Base-by-base conservation (phyloP, 2,888 invertebrate species). In the Nemotelus pantherinus region DNA sequence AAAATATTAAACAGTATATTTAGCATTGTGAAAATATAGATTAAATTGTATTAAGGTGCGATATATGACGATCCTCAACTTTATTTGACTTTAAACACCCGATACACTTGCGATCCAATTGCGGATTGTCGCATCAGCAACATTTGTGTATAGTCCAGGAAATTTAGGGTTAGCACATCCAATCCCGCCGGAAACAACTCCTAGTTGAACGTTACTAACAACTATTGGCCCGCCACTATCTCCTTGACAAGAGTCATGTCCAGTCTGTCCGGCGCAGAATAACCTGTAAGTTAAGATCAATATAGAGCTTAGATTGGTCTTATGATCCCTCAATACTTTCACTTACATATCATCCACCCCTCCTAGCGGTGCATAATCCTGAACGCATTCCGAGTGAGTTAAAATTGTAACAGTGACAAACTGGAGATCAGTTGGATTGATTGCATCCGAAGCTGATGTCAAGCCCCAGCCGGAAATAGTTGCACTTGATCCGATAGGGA, bases 181-280 rank as follows among this genome's bases (percentile, higher is more conserved):
- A 58, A 78, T 65, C 3, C 79, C 79, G 9, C 77, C 78, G 7
- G 78, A 79, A 4, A 79, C 79, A 45, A 77, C 64, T 57, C 80
- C 80, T 67, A 80, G 67, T 70, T 78, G 78, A 43, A 67, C 50
- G 7, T 47, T 77, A 43, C 71, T 77, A 6, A 78, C 55, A n/a
- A 80, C 71, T 48, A 80, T 77, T 68, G 80, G 80, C 3, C 80
- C 80, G 75, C 80, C 80, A 55, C 78, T 78, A 68, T 80, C 80
- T 57, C 80, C 80, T 64, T 78, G 78, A 50, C 80, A 80, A 2
- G 78, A 76, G 76, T 80, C 80, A n/a, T 72, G 64, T 48, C 78
- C 78, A 25, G 72, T 77, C 39, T 44, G 67, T 9, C 78, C 80
- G 50, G 80, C 80, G 68, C 80, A 80, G 48, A 80, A 78, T 72